phyloP scores from a whole-genome alignment of 2,888 invertebrate species.

The Melinopterus prodromus region DNA sequence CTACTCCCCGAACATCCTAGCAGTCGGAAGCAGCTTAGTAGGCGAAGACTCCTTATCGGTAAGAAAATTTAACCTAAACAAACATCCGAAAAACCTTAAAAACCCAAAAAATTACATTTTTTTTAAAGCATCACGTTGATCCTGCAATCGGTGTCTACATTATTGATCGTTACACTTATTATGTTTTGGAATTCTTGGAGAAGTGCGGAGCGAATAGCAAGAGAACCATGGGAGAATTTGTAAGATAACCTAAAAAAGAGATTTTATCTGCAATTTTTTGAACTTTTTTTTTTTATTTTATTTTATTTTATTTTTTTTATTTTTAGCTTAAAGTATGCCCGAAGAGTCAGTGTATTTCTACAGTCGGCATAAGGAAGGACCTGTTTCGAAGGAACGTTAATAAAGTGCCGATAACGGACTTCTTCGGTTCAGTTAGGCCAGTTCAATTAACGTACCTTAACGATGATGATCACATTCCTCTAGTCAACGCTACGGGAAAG shows the following conservation, averaged over 20 bases:
- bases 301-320: conserved; percentile 23
- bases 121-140: conserved; percentile 94
- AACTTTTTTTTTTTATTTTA: conserved; percentile 62
- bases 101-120: neutral
- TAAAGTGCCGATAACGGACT: conserved; percentile 94
- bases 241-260: conserved; percentile 64
- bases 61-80: neutral
- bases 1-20: conserved; percentile 97
- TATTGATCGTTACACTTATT: conserved; percentile 98
- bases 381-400: conserved; percentile 85
- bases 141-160: conserved; percentile 99
- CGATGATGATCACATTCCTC: conserved; percentile 8
- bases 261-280: no score
- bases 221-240: conserved; percentile 93
- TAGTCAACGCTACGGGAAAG: neutral
- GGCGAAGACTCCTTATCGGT: conserved; percentile 98
- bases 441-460: conserved; percentile 66
- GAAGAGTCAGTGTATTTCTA: conserved; percentile 92
- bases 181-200: conserved; percentile 95
- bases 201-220: conserved; percentile 88
- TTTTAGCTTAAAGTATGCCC: conserved; percentile 92
- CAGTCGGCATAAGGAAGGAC: conserved; percentile 92
- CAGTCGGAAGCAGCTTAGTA: conserved; percentile 95
- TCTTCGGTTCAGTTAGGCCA: conserved; percentile 96
- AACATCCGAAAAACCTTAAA: neutral